Conservation (phyloP, 2,888 invertebrate genomes). For the Digitonthophagus gazella region DNA sequence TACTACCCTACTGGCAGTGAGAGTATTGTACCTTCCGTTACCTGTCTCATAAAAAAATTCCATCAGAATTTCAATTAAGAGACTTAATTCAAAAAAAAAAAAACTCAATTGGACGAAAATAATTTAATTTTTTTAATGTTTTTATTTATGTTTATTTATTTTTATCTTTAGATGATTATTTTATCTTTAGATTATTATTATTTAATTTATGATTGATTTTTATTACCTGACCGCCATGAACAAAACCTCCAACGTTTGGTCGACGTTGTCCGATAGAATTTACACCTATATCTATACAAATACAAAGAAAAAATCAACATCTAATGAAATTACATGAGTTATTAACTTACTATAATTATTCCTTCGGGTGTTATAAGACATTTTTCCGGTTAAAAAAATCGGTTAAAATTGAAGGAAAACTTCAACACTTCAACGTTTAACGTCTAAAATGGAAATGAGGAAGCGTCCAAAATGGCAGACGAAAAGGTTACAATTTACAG, state of each 20-base stretch:
- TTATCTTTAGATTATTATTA: too few species aligned
- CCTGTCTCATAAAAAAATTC: not conserved
- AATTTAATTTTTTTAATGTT: not conserved
- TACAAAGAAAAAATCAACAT: slow-evolving; percentile 20
- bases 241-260: slow-evolving; percentile 6
- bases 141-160: too few species aligned
- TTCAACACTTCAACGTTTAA: not conserved
- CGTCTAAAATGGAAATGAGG: not conserved
- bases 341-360: slow-evolving; percentile 19
- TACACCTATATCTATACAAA: slow-evolving; percentile 16
- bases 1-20: slow-evolving; percentile 29
- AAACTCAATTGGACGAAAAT: not conserved
- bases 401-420: not conserved
- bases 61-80: not conserved
- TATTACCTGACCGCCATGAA: slow-evolving; percentile 21
- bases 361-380: slow-evolving; percentile 21
- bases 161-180: too few species aligned
- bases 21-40: not conserved
- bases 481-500: not conserved
- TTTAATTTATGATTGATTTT: too few species aligned
- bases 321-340: not conserved
- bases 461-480: slow-evolving; percentile 10
- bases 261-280: slow-evolving; percentile 23
- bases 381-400: slow-evolving; percentile 3
- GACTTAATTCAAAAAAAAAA: not conserved